phyloP scores from a whole-genome alignment of 2,888 invertebrate genomes.

The Sylvicola cinctus region DNA sequence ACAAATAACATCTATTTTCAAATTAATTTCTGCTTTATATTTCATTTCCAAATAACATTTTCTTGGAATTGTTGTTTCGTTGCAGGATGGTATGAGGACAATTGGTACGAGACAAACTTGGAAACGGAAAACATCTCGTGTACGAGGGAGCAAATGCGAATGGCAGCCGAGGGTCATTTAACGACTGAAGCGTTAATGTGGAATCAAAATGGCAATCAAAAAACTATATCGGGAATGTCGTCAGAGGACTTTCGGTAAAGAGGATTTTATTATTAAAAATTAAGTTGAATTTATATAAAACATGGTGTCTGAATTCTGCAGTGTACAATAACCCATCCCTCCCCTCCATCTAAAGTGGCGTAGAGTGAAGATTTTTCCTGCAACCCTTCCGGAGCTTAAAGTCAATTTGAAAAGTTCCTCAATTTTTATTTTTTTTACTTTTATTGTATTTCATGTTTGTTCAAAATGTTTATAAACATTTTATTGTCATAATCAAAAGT shows the following conservation, averaged over 20 bases:
- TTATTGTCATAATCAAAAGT: too few species aligned
- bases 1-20: background rate
- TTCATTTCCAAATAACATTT: background rate
- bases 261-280: background rate
- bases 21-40: background rate
- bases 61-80: constrained; percentile 6
- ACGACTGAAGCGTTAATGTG: constrained; percentile 98
- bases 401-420: too few species aligned
- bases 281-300: too few species aligned
- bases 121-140: constrained; percentile 79
- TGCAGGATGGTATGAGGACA: constrained; percentile 93
- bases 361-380: too few species aligned
- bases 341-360: too few species aligned
- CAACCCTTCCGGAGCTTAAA: too few species aligned
- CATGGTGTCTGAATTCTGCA: too few species aligned
- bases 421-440: too few species aligned
- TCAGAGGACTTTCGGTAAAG: constrained; percentile 62
- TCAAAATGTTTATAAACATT: too few species aligned
- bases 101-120: constrained; percentile 87
- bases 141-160: constrained; percentile 78
- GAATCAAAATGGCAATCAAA: constrained; percentile 77
- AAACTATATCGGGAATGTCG: constrained; percentile 91
- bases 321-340: too few species aligned
- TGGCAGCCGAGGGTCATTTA: constrained; percentile 90
- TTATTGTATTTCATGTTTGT: too few species aligned